phyloP scores from a whole-genome alignment of 2,113 vertebrate species.

The Melanerpes formicivorus region DNA sequence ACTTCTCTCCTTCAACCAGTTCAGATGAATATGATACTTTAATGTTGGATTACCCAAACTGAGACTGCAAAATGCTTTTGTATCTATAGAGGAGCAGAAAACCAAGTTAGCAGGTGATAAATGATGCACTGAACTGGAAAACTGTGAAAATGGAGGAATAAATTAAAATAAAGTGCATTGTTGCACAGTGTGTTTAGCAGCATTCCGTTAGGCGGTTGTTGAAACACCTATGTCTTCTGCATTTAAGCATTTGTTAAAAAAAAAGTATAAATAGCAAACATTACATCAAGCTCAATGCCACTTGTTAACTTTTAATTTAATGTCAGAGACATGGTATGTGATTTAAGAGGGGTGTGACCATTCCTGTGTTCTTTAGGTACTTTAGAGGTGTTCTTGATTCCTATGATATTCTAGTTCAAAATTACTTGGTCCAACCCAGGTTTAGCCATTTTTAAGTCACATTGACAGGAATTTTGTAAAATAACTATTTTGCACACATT shows the following conservation, averaged over 20 bases:
- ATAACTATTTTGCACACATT: background rate
- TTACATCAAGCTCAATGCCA: background rate
- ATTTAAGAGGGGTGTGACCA: background rate
- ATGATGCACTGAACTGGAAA: background rate
- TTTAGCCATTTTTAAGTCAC: background rate
- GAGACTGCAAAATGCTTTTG: background rate
- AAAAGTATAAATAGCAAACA: background rate
- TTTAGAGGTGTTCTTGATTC: background rate
- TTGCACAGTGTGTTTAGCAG: background rate
- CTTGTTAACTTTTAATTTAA: background rate
- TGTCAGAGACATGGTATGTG: background rate
- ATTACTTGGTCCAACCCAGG: background rate
- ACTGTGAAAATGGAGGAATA: background rate
- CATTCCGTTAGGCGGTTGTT: background rate
- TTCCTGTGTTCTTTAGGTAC: background rate
- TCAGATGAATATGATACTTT: background rate
- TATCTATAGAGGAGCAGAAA: background rate
- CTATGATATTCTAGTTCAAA: background rate
- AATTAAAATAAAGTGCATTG: background rate
- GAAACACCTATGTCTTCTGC: background rate
- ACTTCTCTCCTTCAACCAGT: no score
- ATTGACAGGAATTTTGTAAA: background rate
- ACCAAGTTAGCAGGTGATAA: background rate
- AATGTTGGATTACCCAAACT: background rate
- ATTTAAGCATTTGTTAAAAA: background rate